Evolutionary conservation across 1,140 invertebrate species (phyloP), one percentile per base, ranked within the genome.

Genomic region (Heliconius himera): DNA sequence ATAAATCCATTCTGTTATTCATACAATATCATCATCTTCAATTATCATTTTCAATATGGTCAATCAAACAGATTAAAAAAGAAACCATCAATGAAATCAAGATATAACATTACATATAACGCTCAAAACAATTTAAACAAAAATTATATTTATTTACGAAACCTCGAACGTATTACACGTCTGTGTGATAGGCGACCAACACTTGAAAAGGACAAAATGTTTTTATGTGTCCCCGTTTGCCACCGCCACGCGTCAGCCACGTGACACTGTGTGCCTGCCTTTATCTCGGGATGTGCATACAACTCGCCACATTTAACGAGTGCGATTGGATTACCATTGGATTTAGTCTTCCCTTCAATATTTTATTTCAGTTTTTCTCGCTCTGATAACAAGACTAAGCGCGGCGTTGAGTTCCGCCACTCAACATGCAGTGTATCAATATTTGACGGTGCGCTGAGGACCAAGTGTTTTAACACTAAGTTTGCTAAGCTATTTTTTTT

Each of bases 201-300:
- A 75, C 75, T 81, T 82, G 80, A 82, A 80, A 82, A 80, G 81
- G 83, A 74, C 78, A 79, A 84, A 85, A 86, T 85, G 87, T 90
- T 89, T 91, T 88, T 89, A 84, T 85, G 79, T 78, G 78, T 81
- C 84, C 84, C 88, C 85, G 80, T 85, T 85, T 78, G 84, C 85
- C 85, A 86, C 88, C 74, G 89, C 79, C 91, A 93, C 91, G 90
- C 87, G 90, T 51, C 75, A 36, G 90, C 82, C 91, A 93, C 91
- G 91, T 92, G 91, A 46, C 77, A 56, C 78, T 86, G 81, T 88
- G 79, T 87, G 77, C 87, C 60, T 78, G 78, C 83, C 86, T 88
- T 90, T 91, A 90, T 91, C 90, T 90, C 83, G 81, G 86, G 88
- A 93, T 91, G 90, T 90, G 79, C 89, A 88, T 91, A 91, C 88